Evolutionary conservation across 1,140 invertebrate genomes (phyloP), one percentile per base, ranked within the genome.

Genomic region (Scaptodrosophila lebanonensis): DNA sequence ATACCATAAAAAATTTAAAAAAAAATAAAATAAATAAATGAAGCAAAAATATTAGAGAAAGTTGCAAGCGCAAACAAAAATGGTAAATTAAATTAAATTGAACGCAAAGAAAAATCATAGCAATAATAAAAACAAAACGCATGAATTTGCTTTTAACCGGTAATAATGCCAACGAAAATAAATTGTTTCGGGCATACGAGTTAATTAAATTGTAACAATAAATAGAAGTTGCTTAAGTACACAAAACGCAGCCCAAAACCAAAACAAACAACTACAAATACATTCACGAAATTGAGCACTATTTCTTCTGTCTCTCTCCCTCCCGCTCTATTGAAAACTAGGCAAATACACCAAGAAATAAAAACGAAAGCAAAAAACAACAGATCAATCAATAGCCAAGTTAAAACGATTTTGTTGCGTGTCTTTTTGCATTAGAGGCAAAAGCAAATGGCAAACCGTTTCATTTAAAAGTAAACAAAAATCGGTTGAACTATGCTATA

Each of bases 281-380:
- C n/a, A n/a, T n/a, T n/a, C n/a, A n/a, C n/a, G n/a, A n/a, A n/a
- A 59, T 59, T 64, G 47, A 63, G 60, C 60, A 63, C 53, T 35
- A 35, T 58, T 63, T 45, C 47, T 58, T 33, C 53, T 58, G 53
- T 63, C 60, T 8, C 22, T 4, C 22, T 42, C 49, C 45, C 30
- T 27, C 3, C 8, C 22, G 22, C 22, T 25, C 22, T 25, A 8
- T 25, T 30, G 27, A 22, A 33, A 9, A 39, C 15, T 17, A 29
- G 16, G 16, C 30, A 17, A 17, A 56, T 18, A 50, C 15, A 47
- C 4, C 36, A 3, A 50, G 22, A 40, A 38, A 30, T 38, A 50
- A 58, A 27, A 18, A 22, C 40, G n/a, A 44, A 18, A 44, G 9
- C 40, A 44, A 22, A 29, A 15, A 12, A 58, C 53, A 62, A 25